These are phyloP conservation scores for Paralvinella palmiformis DNA, from an alignment of 1,140 invertebrate species.

Conservation along the genomic window DNA sequence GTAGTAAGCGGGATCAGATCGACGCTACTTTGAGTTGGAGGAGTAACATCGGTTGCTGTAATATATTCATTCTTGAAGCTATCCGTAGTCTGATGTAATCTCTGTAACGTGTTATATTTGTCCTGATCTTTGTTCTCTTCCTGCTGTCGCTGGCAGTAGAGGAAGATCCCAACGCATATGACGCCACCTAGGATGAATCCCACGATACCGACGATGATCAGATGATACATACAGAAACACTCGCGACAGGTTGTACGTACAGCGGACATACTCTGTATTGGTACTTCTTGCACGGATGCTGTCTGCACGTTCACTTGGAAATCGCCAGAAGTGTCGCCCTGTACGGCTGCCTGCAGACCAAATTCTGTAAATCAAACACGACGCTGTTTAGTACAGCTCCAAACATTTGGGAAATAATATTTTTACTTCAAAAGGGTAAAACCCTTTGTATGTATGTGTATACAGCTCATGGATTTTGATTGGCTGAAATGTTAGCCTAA, in stretches of 20 bases:
- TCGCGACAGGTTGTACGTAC: background rate
- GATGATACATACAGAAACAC: conserved; percentile 20
- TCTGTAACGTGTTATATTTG: background rate
- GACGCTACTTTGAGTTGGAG: background rate
- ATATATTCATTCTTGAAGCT: background rate
- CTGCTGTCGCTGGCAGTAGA: conserved; percentile 25
- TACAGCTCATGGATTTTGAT: too few relatives aligned
- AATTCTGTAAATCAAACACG: too few relatives aligned
- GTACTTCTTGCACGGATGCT: too few relatives aligned
- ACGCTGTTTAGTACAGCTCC: too few relatives aligned
- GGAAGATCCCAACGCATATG: conserved; percentile 23
- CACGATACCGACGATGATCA: conserved; percentile 25
- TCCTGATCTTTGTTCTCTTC: background rate
- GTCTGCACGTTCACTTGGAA: too few relatives aligned
- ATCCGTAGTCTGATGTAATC: background rate
- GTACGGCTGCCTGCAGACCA: too few relatives aligned
- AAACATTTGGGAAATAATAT: too few relatives aligned
- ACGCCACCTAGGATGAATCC: conserved; percentile 30
- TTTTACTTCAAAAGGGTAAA: too few relatives aligned
- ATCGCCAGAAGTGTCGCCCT: too few relatives aligned
- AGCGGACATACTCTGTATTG: too few relatives aligned
- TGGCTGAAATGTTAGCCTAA: too few relatives aligned
- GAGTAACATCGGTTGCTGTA: background rate
- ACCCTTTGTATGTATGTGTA: too few relatives aligned
- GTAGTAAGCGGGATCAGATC: background rate